Evolutionary conservation across 2,888 invertebrate species (phyloP).

Genomic region (Pterostichus niger): DNA sequence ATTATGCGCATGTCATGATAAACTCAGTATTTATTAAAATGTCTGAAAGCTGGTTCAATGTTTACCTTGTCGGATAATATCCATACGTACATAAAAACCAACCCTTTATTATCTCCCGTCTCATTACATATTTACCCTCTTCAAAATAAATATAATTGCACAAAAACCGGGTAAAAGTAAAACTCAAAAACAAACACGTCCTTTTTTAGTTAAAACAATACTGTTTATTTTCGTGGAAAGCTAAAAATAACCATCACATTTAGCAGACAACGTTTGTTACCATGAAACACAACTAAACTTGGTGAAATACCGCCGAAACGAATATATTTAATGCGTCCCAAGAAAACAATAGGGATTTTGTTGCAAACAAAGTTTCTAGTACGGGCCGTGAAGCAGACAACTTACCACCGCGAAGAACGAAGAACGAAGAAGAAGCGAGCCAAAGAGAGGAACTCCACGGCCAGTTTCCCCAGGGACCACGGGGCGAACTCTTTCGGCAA

Average conservation of each 20-base stretch:
- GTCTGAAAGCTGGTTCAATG: neutral
- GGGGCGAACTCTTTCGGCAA: slow-evolving; percentile 45
- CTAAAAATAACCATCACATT: slow-evolving; percentile 37
- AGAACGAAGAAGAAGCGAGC: slow-evolving; percentile 11
- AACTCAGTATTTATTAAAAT: slow-evolving; percentile 7
- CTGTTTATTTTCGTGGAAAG: slow-evolving; percentile 17
- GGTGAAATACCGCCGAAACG: slow-evolving; percentile 52
- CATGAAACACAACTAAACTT: slow-evolving; percentile 36
- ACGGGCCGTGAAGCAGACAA: slow-evolving; percentile 42
- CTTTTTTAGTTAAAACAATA: slow-evolving; percentile 43
- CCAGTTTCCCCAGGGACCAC: slow-evolving; percentile 9
- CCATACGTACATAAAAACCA: neutral
- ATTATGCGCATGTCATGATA: neutral
- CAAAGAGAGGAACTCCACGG: neutral
- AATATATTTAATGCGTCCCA: slow-evolving; percentile 59
- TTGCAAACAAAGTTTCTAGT: slow-evolving; percentile 52
- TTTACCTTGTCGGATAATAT: neutral
- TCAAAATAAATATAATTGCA: slow-evolving; percentile 39
- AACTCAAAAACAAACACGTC: slow-evolving; percentile 28
- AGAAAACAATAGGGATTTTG: slow-evolving; percentile 60
- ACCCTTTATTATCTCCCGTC: neutral
- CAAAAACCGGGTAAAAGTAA: slow-evolving; percentile 19
- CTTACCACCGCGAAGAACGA: slow-evolving; percentile 2
- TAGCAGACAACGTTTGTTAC: slow-evolving; percentile 44
- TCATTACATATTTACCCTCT: slow-evolving; percentile 37